Evolutionary conservation across 2,113 vertebrate species (phyloP).

Genomic region (Bos indicus): DNA sequence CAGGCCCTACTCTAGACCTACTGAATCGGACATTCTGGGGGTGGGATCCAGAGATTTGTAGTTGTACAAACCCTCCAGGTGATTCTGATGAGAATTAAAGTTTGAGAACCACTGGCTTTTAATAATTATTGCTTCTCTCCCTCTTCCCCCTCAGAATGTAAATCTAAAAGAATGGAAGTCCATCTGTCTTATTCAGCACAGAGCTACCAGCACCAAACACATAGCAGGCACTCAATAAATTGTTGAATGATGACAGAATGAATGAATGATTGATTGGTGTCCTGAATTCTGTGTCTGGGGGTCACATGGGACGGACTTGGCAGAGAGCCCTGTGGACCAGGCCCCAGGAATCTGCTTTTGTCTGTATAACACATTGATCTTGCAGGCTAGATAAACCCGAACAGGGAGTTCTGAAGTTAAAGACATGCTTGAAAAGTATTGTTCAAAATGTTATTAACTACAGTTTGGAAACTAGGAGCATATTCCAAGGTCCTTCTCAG

Average conservation of each 20-base stretch:
- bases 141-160: not conserved
- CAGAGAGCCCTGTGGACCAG: not conserved
- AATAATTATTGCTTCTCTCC: not conserved
- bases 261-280: not conserved
- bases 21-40: not conserved
- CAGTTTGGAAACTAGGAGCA: not conserved
- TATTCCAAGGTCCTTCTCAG: not conserved
- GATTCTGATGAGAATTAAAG: not conserved
- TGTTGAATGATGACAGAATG: not conserved
- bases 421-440: not conserved
- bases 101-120: not conserved
- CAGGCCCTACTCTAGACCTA: not conserved
- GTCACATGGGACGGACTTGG: not conserved
- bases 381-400: not conserved
- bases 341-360: not conserved
- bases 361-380: not conserved
- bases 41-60: not conserved
- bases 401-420: not conserved
- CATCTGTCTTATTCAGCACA: not conserved
- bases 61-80: not conserved
- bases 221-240: not conserved
- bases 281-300: not conserved
- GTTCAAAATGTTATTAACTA: not conserved
- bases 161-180: not conserved
- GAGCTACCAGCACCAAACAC: not conserved